Percentiles rank a stretch among this genome's conserved stretches.
phyloP scores from a whole-genome alignment of 2,888 invertebrate species.

The Drosophila infuscata region DNA sequence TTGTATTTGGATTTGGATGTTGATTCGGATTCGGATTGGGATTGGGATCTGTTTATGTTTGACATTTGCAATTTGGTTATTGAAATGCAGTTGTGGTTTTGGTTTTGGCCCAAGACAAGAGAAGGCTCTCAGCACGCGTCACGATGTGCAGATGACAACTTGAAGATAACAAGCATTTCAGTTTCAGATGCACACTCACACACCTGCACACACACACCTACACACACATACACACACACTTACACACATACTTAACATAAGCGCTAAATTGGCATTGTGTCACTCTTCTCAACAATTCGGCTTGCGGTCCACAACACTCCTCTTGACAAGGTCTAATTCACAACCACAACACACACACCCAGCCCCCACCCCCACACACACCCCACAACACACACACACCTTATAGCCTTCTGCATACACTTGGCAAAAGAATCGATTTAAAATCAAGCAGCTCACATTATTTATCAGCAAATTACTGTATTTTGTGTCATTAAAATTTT shows the following conservation, averaged over 20 bases:
- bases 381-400: background rate
- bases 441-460: background rate
- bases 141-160: slow-evolving; percentile 17
- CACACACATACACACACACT: slow-evolving; percentile 1
- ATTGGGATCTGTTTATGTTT: background rate
- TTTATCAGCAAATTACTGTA: background rate
- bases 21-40: background rate
- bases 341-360: background rate
- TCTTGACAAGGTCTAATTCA: background rate
- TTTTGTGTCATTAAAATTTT: too few species aligned
- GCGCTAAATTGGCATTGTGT: slow-evolving; percentile 58
- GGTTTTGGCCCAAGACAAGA: slow-evolving; percentile 1
- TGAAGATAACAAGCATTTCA: slow-evolving; percentile 1
- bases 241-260: background rate
- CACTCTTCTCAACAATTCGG: slow-evolving; percentile 4
- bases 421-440: background rate
- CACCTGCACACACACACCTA: background rate
- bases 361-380: background rate
- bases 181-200: background rate
- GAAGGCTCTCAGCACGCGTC: background rate
- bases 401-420: background rate
- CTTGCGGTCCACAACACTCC: slow-evolving; percentile 28
- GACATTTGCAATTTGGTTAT: slow-evolving; percentile 4
- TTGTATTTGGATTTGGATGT: background rate
- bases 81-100: slow-evolving; percentile 18